Percentiles rank a stretch among this genome's conserved stretches.
These are phyloP conservation scores for Actenoides lindsayi DNA, from an alignment of 2,113 vertebrate species.

Conservation along the genomic window DNA sequence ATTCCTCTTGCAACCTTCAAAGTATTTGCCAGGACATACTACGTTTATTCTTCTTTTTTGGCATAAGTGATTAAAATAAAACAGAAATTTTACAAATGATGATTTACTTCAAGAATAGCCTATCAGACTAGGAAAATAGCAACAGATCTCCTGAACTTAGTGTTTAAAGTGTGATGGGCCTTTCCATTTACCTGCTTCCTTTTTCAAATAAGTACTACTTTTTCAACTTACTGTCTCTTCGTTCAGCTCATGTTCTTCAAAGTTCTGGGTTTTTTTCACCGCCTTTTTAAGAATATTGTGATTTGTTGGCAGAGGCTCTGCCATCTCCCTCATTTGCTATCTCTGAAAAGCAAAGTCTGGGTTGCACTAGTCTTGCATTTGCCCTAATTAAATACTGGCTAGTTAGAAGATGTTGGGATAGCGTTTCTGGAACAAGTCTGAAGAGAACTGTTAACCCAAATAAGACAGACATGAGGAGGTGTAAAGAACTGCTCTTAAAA, in stretches of 20 bases:
- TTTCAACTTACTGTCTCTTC: not conserved
- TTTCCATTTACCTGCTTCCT: not conserved
- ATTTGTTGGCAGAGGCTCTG: not conserved
- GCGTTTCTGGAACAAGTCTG: not conserved
- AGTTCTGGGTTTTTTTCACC: not conserved
- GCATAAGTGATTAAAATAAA: not conserved
- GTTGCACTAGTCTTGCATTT: not conserved
- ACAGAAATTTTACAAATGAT: not conserved
- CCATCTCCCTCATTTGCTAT: not conserved
- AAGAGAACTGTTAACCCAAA: not conserved
- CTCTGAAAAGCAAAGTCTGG: not conserved
- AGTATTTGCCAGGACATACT: not conserved
- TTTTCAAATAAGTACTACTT: not conserved
- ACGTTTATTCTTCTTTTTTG: not conserved
- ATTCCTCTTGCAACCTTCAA: not conserved
- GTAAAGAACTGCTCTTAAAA: not conserved
- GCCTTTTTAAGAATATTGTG: not conserved
- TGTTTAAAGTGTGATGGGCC: not conserved
- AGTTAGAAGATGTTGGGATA: not conserved
- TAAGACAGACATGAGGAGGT: not conserved
- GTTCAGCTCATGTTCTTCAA: not conserved
- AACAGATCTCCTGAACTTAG: accelerated
- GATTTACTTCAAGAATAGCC: not conserved
- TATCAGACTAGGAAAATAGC: not conserved
- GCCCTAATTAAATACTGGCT: not conserved